Conservation (phyloP, 2,797 vertebrate genomes). For the Arremon brunneinucha region DNA sequence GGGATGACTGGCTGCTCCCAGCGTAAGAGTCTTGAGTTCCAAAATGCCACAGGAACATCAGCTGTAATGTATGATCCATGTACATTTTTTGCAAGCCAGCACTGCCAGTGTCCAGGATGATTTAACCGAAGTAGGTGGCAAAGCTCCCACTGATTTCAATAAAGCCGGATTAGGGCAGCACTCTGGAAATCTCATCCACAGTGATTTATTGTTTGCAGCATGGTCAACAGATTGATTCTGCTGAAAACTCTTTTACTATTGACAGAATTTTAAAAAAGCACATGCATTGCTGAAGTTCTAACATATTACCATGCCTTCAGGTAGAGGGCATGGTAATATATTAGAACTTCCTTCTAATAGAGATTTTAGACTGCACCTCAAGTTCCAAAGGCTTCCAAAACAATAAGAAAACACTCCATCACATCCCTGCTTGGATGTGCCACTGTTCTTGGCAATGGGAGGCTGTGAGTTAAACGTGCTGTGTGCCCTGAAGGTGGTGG, state of each 20-base stretch:
- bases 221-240: not conserved
- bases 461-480: not conserved
- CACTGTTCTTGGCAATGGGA: not conserved
- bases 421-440: not conserved
- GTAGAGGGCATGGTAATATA: too few species aligned
- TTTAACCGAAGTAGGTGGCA: slow-evolving; percentile 22
- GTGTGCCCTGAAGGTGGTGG: not conserved
- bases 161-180: not conserved
- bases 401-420: not conserved
- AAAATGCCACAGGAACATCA: not conserved
- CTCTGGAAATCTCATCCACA: slow-evolving; percentile 10
- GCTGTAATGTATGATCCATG: fast-evolving
- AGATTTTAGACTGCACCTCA: not conserved
- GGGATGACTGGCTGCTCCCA: not conserved
- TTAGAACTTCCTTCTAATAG: not conserved
- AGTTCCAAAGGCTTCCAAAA: not conserved
- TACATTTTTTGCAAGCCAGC: not conserved
- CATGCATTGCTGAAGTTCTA: not conserved
- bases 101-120: not conserved
- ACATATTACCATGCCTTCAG: not conserved
- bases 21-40: not conserved
- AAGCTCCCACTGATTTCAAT: slow-evolving; percentile 42
- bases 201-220: not conserved
- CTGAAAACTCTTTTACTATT: not conserved
- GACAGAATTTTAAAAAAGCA: not conserved